These are phyloP conservation scores for Melopsittacus undulatus DNA, from an alignment of 2,797 vertebrate species.

Conservation along the genomic window DNA sequence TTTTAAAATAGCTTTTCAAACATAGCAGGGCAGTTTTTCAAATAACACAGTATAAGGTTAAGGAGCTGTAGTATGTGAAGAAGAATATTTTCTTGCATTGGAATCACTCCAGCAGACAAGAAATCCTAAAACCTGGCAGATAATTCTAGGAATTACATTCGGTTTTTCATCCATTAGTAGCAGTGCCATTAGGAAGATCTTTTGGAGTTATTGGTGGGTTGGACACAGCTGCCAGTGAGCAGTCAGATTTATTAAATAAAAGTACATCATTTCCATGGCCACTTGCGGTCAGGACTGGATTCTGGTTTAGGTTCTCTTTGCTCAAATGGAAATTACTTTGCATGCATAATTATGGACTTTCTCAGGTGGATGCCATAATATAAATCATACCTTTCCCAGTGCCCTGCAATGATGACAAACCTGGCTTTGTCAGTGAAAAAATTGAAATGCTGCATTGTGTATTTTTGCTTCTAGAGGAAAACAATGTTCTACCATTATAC, in stretches of 20 bases:
- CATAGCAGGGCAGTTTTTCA: neutral
- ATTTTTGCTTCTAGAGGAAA: neutral
- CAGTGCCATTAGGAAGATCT: neutral
- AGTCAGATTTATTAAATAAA: neutral
- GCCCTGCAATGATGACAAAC: neutral
- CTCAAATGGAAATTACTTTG: neutral
- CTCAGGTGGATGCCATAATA: neutral
- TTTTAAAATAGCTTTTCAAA: constrained; percentile 21
- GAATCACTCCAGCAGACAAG: neutral
- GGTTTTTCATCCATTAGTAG: neutral
- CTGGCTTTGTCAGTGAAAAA: neutral
- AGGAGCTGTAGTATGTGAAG: neutral
- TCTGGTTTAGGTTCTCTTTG: neutral
- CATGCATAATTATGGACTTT: neutral
- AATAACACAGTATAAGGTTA: neutral
- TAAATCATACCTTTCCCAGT: neutral
- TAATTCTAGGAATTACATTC: neutral
- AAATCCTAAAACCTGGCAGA: neutral
- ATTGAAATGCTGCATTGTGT: neutral
- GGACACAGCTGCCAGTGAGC: neutral
- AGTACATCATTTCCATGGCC: neutral
- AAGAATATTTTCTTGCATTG: neutral
- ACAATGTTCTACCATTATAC: neutral
- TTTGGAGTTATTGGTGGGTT: neutral
- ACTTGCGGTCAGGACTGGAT: neutral